Conservation (phyloP, 2,888 invertebrate species). For the Megastigmus dorsalis region DNA sequence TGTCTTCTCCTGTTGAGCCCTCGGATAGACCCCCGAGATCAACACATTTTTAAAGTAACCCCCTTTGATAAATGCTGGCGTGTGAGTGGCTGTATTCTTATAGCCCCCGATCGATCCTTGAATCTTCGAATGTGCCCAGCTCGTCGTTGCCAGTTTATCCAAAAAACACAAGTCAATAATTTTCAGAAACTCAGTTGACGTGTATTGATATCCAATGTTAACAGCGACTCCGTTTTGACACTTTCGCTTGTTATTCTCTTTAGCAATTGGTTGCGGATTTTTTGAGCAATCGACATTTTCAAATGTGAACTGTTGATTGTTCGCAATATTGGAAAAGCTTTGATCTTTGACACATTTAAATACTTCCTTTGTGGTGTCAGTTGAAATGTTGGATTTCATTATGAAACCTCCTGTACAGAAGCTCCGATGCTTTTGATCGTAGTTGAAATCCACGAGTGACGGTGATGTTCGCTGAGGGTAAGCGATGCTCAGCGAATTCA, state of each 20-base stretch:
- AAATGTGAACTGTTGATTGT: neutral
- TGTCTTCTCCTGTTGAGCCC: neutral
- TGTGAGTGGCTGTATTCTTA: neutral
- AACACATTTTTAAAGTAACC: slow-evolving; percentile 14
- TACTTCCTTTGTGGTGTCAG: neutral
- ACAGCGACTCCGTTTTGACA: slow-evolving; percentile 6
- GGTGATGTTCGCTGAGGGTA: slow-evolving; percentile 19
- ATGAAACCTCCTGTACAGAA: slow-evolving; percentile 13
- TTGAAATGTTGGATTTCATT: neutral
- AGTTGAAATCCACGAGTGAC: neutral
- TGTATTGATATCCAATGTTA: slow-evolving; percentile 33
- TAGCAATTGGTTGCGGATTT: slow-evolving; percentile 14
- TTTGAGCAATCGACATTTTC: slow-evolving; percentile 19
- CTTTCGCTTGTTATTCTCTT: neutral
- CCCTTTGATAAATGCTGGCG: slow-evolving; percentile 35
- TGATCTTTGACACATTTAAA: neutral
- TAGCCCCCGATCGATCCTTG: neutral
- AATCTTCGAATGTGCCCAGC: slow-evolving; percentile 43
- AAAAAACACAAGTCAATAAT: slow-evolving; percentile 41
- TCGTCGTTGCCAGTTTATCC: slow-evolving; percentile 20
- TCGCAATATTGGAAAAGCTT: neutral
- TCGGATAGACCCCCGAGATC: slow-evolving; percentile 31
- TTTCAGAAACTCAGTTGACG: neutral
- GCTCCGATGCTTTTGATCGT: neutral
- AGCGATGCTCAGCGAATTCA: neutral